These are phyloP conservation scores for Scaeva pyrastri DNA, from an alignment of 2,888 invertebrate species.

Conservation along the genomic window DNA sequence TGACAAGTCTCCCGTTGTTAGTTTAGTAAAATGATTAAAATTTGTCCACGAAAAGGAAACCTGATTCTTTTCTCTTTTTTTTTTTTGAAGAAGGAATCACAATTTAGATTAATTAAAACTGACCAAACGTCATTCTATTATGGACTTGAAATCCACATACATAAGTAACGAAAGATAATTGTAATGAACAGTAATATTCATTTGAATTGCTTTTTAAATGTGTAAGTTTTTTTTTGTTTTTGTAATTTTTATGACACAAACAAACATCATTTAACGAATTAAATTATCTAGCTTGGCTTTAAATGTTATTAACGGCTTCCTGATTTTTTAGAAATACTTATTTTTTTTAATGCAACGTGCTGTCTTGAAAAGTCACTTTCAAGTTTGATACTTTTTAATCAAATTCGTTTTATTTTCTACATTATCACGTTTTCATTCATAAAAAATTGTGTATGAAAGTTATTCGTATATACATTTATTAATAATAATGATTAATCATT, in stretches of 20 bases:
- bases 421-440: conserved; percentile 9
- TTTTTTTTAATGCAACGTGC: conserved; percentile 2
- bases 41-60: conserved; percentile 1
- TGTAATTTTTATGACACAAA: conserved; percentile 15
- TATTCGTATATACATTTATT: neutral
- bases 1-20: conserved; percentile 22
- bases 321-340: conserved; percentile 8
- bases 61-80: neutral
- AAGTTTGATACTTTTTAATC: conserved; percentile 10
- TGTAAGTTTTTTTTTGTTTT: no score
- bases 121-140: neutral
- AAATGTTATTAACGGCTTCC: conserved; percentile 36
- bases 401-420: neutral
- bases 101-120: conserved; percentile 1
- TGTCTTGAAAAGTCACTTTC: neutral
- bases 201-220: conserved; percentile 15
- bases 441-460: conserved; percentile 8
- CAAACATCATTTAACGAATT: conserved; percentile 18
- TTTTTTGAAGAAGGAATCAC: neutral
- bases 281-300: neutral
- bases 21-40: neutral
- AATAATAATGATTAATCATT: neutral
- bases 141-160: neutral
- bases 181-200: neutral
- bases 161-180: neutral